phyloP scores from a whole-genome alignment of 2,113 vertebrate species.

The Caretta caretta region DNA sequence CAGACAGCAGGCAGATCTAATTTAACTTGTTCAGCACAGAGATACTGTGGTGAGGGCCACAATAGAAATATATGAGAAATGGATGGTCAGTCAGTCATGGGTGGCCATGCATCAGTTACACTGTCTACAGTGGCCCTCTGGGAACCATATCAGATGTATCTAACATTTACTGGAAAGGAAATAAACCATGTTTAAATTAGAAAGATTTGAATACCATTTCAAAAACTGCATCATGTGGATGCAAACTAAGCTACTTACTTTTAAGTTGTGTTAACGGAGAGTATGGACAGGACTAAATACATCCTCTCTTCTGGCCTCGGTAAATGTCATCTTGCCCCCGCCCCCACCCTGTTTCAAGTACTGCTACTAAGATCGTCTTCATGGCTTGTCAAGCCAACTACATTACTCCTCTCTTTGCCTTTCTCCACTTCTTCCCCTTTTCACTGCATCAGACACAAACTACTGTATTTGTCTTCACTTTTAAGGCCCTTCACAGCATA shows the following conservation, averaged over 20 bases:
- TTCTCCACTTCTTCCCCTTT: background rate
- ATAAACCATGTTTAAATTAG: too few species aligned
- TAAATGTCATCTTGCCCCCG: background rate
- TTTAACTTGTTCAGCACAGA: too few species aligned
- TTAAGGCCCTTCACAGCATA: background rate
- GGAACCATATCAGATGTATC: too few species aligned
- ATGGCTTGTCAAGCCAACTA: background rate
- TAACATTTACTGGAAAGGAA: too few species aligned
- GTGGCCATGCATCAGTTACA: too few species aligned
- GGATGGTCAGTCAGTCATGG: too few species aligned
- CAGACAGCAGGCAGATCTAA: too few species aligned
- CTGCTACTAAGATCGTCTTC: background rate
- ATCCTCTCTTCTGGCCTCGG: too few species aligned
- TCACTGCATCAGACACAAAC: background rate
- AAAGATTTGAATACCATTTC: too few species aligned
- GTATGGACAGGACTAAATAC: background rate
- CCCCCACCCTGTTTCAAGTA: background rate
- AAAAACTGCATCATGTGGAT: background rate
- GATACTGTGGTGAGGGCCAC: too few species aligned
- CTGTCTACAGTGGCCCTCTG: too few species aligned
- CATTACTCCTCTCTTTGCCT: background rate
- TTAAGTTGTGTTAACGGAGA: background rate
- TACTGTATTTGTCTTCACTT: background rate
- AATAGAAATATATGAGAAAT: too few species aligned
- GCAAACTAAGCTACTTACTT: background rate